These are phyloP conservation scores for Thunnus albacares DNA, from an alignment of 2,797 vertebrate genomes.

Conservation along the genomic window DNA sequence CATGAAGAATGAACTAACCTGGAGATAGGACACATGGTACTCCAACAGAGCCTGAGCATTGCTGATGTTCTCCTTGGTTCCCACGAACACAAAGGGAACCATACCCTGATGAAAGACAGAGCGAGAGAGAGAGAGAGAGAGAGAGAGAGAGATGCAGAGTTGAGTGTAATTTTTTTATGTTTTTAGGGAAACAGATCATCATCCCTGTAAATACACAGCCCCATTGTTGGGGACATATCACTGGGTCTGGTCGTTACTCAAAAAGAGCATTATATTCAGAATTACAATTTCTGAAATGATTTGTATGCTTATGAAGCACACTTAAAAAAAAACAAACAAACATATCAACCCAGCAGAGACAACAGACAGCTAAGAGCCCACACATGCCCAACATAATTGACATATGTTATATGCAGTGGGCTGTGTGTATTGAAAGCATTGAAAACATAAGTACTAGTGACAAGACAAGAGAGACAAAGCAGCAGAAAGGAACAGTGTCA, in stretches of 20 bases:
- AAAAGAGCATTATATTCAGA: conserved; percentile 1
- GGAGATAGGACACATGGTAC: conserved; percentile 94
- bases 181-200: background rate
- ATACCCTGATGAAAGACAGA: conserved; percentile 85
- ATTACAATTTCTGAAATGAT: conserved; percentile 7
- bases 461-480: conserved; percentile 38
- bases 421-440: conserved; percentile 29
- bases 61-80: conserved; percentile 95
- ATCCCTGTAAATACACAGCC: background rate
- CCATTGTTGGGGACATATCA: background rate
- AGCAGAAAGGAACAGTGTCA: conserved; percentile 44
- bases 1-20: conserved; percentile 81
- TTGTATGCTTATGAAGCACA: background rate
- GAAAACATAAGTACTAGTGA: conserved; percentile 42
- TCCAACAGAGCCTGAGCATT: conserved; percentile 94
- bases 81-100: conserved; percentile 96
- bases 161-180: background rate
- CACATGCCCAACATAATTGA: conserved; percentile 35
- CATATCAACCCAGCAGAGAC: conserved; percentile 16
- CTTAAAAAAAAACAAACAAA: conserved; percentile 30
- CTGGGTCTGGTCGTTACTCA: background rate
- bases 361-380: conserved; percentile 22
- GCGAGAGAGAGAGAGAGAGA: background rate
- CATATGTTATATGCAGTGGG: conserved; percentile 23
- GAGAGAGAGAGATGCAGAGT: conserved; percentile 1